Percentiles rank a stretch among this genome's conserved stretches.
These are phyloP conservation scores for Phylloscopus trochilus DNA, from an alignment of 2,113 vertebrate species.

Conservation along the genomic window DNA sequence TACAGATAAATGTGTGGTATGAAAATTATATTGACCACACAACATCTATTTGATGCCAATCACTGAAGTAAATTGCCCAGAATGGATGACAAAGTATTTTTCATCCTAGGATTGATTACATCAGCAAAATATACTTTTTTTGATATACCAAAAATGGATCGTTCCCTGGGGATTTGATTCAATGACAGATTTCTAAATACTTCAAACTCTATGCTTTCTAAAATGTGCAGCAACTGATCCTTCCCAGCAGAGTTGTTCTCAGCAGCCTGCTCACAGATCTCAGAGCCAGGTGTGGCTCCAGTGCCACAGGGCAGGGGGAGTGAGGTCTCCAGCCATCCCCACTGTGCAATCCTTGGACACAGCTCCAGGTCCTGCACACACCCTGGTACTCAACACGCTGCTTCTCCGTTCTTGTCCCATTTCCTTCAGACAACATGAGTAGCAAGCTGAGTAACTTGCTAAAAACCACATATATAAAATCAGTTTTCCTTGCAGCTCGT, in stretches of 20 bases:
- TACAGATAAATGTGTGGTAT: background rate
- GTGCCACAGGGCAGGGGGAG: rapidly evolving
- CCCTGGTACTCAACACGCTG: background rate
- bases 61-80: background rate
- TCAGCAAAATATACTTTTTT: background rate
- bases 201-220: background rate
- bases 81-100: background rate
- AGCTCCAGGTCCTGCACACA: background rate
- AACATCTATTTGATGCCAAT: background rate
- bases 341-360: too few relatives aligned
- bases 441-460: background rate
- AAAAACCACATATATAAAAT: background rate
- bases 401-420: background rate
- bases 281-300: background rate
- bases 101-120: background rate
- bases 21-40: background rate
- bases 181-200: background rate
- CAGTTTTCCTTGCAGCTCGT: background rate
- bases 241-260: background rate
- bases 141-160: background rate
- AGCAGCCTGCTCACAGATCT: background rate
- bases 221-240: background rate
- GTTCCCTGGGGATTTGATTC: background rate
- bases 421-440: background rate
- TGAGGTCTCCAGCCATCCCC: background rate